phyloP scores from a whole-genome alignment of 2,888 invertebrate species.

The Gasteruption jaculator region DNA sequence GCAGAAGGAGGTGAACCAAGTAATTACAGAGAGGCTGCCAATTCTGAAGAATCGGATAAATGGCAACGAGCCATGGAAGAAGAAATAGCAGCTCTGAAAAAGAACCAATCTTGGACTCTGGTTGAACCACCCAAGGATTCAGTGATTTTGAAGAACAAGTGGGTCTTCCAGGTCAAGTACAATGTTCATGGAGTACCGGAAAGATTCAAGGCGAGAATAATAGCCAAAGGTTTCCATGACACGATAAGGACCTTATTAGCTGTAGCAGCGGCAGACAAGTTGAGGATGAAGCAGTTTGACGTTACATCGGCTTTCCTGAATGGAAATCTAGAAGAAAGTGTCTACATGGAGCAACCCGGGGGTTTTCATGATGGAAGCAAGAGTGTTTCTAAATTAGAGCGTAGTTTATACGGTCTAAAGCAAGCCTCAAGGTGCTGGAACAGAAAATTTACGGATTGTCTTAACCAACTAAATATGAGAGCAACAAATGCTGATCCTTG shows the following conservation, averaged over 20 bases:
- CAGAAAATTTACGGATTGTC: conserved; percentile 29
- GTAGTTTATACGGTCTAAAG: conserved; percentile 42
- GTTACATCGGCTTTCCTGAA: conserved; percentile 36
- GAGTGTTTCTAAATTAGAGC: conserved; percentile 34
- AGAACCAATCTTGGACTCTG: conserved; percentile 7
- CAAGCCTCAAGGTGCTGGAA: conserved; percentile 43
- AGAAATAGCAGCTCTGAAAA: conserved; percentile 4
- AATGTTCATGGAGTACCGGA: conserved; percentile 23
- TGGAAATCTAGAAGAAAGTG: conserved; percentile 32
- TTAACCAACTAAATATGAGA: conserved; percentile 27
- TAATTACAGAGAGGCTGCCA: background rate
- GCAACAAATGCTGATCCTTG: conserved; percentile 34
- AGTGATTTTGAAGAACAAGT: background rate
- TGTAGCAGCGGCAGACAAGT: conserved; percentile 24
- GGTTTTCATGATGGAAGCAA: conserved; percentile 33
- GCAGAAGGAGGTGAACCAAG: conserved; percentile 9
- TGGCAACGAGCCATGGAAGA: conserved; percentile 10
- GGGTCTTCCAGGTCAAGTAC: conserved; percentile 14
- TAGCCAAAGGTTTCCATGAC: conserved; percentile 28
- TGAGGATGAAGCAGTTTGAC: conserved; percentile 31
- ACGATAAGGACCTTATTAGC: conserved; percentile 29
- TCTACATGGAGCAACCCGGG: conserved; percentile 40
- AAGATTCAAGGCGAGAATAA: conserved; percentile 32
- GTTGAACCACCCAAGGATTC: background rate
- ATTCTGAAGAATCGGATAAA: background rate